These are phyloP conservation scores for Trachelus tabidus DNA, from an alignment of 2,888 invertebrate species.

Conservation along the genomic window DNA sequence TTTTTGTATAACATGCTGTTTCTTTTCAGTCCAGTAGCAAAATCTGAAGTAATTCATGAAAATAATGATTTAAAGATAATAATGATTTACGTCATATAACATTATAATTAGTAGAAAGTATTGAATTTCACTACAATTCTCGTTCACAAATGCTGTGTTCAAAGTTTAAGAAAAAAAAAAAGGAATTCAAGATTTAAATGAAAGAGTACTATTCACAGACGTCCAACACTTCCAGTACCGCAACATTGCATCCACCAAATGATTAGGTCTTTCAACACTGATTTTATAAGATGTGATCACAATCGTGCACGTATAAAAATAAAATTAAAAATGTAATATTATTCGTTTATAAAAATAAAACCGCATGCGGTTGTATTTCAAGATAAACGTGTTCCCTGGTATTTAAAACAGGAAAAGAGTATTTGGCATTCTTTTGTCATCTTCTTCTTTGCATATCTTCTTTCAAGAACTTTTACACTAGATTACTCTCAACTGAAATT, in stretches of 20 bases:
- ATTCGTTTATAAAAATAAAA: too few species aligned
- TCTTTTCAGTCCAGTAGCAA: too few species aligned
- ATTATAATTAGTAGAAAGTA: not conserved
- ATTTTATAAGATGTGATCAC: not conserved
- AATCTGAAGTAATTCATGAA: too few species aligned
- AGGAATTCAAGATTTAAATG: not conserved
- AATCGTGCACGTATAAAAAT: too few species aligned
- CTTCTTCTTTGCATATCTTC: too few species aligned
- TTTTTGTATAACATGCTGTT: too few species aligned
- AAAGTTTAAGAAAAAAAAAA: not conserved
- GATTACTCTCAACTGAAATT: too few species aligned
- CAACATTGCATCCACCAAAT: not conserved
- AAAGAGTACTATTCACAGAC: not conserved
- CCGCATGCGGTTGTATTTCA: not conserved
- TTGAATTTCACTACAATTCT: not conserved
- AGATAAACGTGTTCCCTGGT: not conserved
- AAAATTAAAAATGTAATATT: too few species aligned
- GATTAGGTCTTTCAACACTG: not conserved
- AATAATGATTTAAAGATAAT: too few species aligned
- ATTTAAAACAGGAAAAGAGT: not conserved
- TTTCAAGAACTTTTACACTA: too few species aligned
- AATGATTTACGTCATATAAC: too few species aligned
- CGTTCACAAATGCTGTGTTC: not conserved
- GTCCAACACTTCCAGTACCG: not conserved
- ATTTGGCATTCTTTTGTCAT: too few species aligned